These are phyloP conservation scores for Sepioteuthis lessoniana DNA, from an alignment of 2,888 invertebrate species.

Conservation along the genomic window DNA sequence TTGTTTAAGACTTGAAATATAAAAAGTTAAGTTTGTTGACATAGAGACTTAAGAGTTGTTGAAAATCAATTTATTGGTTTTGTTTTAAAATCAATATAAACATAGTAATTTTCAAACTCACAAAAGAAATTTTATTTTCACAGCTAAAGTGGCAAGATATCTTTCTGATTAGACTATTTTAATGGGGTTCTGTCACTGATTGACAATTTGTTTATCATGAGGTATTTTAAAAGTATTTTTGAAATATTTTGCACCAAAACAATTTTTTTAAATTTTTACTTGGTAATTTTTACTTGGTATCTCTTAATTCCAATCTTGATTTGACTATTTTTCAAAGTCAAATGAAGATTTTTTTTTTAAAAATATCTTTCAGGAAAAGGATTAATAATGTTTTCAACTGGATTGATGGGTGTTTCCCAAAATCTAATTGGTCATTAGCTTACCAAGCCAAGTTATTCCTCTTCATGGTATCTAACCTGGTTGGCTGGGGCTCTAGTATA, in stretches of 20 bases:
- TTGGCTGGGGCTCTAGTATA: too few species aligned
- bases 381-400: too few species aligned
- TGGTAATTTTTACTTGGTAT: not conserved
- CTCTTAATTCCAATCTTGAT: not conserved
- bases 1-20: not conserved
- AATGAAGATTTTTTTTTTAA: too few species aligned
- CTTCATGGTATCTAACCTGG: too few species aligned
- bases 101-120: not conserved
- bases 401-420: too few species aligned
- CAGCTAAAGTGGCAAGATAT: not conserved
- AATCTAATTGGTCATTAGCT: too few species aligned
- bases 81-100: not conserved
- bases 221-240: not conserved
- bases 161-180: not conserved
- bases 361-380: too few species aligned
- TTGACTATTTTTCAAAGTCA: too few species aligned
- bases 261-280: not conserved
- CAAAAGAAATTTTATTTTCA: not conserved
- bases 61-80: slow-evolving; percentile 33
- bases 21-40: not conserved
- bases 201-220: not conserved
- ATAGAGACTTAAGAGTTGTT: not conserved
- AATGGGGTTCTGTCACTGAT: not conserved
- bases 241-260: not conserved
- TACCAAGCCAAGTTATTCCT: too few species aligned